Evolutionary conservation across 2,888 invertebrate genomes (phyloP).

Genomic region (Leptinotarsa peninsularis): DNA sequence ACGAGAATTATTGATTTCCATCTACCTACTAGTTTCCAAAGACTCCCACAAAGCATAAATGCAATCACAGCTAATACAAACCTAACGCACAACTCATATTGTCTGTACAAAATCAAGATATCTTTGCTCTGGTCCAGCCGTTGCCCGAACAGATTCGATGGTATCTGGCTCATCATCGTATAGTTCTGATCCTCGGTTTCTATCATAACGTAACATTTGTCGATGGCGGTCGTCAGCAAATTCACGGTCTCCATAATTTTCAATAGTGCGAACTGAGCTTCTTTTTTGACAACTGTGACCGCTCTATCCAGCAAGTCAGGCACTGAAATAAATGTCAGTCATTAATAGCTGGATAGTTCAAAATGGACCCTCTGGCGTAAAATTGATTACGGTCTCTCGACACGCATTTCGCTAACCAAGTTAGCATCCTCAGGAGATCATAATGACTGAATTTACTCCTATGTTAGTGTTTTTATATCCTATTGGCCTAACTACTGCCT

Average conservation of each 20-base stretch:
- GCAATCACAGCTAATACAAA: neutral
- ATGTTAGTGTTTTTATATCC: too few relatives aligned
- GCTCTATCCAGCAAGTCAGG: constrained; percentile 62
- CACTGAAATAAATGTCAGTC: constrained; percentile 52
- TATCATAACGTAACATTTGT: constrained; percentile 62
- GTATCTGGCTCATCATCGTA: constrained; percentile 48
- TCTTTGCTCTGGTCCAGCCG: constrained; percentile 69
- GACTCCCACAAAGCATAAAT: too few relatives aligned
- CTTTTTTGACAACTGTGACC: constrained; percentile 65
- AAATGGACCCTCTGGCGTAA: too few relatives aligned
- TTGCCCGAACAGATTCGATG: constrained; percentile 57
- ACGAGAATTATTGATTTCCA: too few relatives aligned
- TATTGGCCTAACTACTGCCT: too few relatives aligned
- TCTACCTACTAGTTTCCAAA: too few relatives aligned
- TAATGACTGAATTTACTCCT: too few relatives aligned
- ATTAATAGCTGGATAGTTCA: too few relatives aligned
- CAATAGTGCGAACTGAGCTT: constrained; percentile 67
- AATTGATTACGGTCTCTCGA: too few relatives aligned
- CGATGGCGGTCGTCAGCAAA: constrained; percentile 71
- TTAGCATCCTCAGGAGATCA: too few relatives aligned
- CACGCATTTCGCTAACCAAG: too few relatives aligned
- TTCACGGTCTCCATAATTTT: constrained; percentile 71
- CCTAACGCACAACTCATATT: constrained; percentile 74
- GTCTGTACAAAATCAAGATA: constrained; percentile 71
- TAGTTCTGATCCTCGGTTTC: constrained; percentile 36